Evolutionary conservation across 1,140 invertebrate genomes (phyloP).

Genomic region (Formica selysi): DNA sequence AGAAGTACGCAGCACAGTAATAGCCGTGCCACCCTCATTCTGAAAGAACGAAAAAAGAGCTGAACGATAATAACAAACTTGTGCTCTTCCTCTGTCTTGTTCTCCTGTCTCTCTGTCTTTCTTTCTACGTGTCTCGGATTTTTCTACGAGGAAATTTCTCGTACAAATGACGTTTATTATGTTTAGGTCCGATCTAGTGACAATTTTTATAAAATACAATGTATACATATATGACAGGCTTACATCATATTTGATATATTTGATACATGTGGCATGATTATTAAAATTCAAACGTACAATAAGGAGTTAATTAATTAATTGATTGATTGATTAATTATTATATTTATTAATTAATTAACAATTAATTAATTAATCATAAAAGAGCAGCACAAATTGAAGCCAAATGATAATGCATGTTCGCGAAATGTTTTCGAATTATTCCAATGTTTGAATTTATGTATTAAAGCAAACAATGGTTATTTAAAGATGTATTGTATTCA

Average conservation of each 20-base stretch:
- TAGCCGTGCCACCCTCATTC: constrained; percentile 85
- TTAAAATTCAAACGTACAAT: constrained; percentile 4
- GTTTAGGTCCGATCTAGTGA: not conserved
- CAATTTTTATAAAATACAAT: not conserved
- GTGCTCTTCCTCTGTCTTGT: not conserved
- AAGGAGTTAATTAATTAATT: constrained; percentile 3
- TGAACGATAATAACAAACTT: constrained; percentile 71
- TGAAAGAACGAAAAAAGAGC: constrained; percentile 76
- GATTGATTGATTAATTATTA: not conserved
- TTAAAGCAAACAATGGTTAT: not conserved
- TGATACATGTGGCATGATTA: not conserved
- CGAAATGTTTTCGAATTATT: constrained; percentile 35
- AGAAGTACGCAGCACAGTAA: constrained; percentile 85
- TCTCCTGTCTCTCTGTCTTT: not conserved
- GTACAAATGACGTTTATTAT: constrained; percentile 2
- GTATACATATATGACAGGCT: not conserved
- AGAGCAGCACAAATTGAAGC: not conserved
- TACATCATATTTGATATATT: not conserved
- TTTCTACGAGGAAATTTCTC: not conserved
- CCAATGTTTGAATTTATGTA: not conserved
- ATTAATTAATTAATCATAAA: constrained; percentile 44
- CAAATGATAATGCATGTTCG: not conserved
- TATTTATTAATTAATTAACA: constrained; percentile 13
- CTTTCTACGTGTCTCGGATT: not conserved
- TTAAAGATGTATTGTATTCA: constrained; percentile 26